Percentiles rank a stretch among this genome's conserved stretches.
Conservation (phyloP, 2,888 invertebrate genomes). For the Eueremaeus valkanovi region DNA sequence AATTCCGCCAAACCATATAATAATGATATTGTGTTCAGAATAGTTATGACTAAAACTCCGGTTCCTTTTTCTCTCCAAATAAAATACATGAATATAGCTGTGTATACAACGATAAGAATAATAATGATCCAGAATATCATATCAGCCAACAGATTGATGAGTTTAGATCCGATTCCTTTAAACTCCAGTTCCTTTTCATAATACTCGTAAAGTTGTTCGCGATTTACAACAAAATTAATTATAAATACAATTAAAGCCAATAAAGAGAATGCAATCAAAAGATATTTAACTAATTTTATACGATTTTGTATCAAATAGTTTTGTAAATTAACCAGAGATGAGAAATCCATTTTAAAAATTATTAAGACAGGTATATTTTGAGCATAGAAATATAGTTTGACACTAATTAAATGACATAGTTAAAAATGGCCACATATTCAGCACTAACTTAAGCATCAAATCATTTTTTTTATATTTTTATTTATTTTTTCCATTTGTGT, state of each 20-base stretch:
- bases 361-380: too few species aligned
- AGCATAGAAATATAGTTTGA: too few species aligned
- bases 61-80: background rate
- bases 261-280: background rate
- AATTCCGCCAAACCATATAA: background rate
- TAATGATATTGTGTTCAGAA: background rate
- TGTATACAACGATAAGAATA: background rate
- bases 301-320: background rate
- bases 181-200: background rate
- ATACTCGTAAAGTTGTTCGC: background rate
- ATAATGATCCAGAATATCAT: background rate
- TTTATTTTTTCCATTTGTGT: too few species aligned
- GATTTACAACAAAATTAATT: background rate
- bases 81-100: background rate
- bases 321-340: background rate
- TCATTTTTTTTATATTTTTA: too few species aligned
- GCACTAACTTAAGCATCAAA: too few species aligned
- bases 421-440: too few species aligned
- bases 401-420: too few species aligned
- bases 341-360: too few species aligned
- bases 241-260: background rate
- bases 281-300: background rate
- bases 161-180: background rate
- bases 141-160: background rate
- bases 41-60: slow-evolving; percentile 2